phyloP scores from a whole-genome alignment of 2,888 invertebrate genomes.

The Thymelicus acteon region DNA sequence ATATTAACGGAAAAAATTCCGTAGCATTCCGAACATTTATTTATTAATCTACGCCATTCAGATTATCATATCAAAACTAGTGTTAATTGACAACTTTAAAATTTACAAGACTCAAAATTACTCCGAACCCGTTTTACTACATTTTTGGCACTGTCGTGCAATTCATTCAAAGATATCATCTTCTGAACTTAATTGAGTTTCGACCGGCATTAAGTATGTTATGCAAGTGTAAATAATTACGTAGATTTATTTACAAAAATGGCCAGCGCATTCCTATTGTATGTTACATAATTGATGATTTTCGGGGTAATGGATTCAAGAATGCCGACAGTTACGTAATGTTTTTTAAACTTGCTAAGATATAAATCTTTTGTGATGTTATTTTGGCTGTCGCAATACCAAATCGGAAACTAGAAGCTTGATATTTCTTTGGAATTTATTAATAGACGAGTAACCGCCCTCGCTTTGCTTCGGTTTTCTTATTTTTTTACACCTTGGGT shows the following conservation, averaged over 20 bases:
- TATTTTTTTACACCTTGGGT: too few species aligned
- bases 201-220: constrained; percentile 34
- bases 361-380: constrained; percentile 2
- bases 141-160: constrained; percentile 12
- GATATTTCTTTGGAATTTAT: not conserved
- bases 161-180: constrained; percentile 4
- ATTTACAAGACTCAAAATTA: not conserved
- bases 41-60: not conserved
- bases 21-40: not conserved
- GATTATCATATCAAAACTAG: not conserved
- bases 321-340: constrained; percentile 54
- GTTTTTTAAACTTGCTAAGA: not conserved
- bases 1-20: too few species aligned
- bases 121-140: not conserved
- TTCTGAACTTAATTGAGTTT: constrained; percentile 7
- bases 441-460: too few species aligned
- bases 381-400: not conserved
- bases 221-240: constrained; percentile 40
- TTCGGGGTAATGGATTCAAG: constrained; percentile 58
- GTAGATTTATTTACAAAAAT: constrained; percentile 41
- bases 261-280: constrained; percentile 40
- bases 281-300: constrained; percentile 52
- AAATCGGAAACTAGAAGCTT: constrained; percentile 2
- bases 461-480: too few species aligned
- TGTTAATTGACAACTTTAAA: too few species aligned